phyloP scores from a whole-genome alignment of 2,888 invertebrate genomes.

The Conomelus anceps region DNA sequence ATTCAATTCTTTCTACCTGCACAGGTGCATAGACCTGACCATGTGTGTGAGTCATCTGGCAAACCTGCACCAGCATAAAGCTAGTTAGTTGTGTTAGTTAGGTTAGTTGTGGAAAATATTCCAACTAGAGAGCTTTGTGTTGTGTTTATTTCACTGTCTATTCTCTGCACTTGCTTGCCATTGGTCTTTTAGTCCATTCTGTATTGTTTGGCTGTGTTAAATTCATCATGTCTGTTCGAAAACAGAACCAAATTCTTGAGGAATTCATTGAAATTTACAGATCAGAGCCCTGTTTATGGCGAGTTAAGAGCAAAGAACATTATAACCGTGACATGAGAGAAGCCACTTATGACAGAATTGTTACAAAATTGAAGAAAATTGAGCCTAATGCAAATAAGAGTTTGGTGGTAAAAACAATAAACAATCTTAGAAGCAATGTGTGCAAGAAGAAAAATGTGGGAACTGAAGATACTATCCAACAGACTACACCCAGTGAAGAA shows the following conservation, averaged over 20 bases:
- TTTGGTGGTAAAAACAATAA: no score
- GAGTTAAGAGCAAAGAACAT: slow-evolving; percentile 1
- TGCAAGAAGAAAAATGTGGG: no score
- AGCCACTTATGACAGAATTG: no score
- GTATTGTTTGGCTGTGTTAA: neutral
- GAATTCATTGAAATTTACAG: slow-evolving; percentile 7
- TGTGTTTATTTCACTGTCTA: neutral
- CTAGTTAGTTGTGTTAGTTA: no score
- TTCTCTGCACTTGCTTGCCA: neutral
- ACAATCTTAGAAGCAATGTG: no score
- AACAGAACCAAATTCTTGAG: slow-evolving; percentile 8
- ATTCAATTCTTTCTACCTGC: neutral
- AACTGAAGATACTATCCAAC: no score
- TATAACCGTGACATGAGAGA: neutral
- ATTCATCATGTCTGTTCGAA: slow-evolving; percentile 7
- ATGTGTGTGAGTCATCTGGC: no score
- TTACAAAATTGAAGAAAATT: no score
- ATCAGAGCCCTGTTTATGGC: slow-evolving; percentile 13
- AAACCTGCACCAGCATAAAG: neutral
- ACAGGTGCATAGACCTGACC: neutral
- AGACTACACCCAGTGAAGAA: no score
- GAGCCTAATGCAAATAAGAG: no score
- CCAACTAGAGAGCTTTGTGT: slow-evolving; percentile 2
- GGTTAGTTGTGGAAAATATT: slow-evolving; percentile 3
- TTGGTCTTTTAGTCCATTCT: neutral